Percentiles rank a stretch among this genome's conserved stretches.
Evolutionary conservation across 2,888 invertebrate genomes (phyloP).

Genomic region (Galerucella pusilla): DNA sequence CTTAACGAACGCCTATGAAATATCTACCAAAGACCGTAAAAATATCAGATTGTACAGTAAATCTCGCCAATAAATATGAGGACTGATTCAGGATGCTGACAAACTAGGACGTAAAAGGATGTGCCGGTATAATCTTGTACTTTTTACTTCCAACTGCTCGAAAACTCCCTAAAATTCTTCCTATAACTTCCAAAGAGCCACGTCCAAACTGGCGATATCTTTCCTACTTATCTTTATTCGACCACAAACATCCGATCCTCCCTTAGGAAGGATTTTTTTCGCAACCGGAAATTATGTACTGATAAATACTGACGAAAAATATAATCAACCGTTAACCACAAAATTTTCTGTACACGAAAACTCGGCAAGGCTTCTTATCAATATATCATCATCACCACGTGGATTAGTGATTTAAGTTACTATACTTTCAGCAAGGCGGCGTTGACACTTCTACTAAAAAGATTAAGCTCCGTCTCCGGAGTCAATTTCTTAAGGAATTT

Average conservation of each 20-base stretch:
- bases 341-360: background rate
- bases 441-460: no score
- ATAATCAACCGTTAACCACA: background rate
- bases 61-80: slow-evolving; percentile 37
- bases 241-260: slow-evolving; percentile 27
- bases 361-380: no score
- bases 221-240: slow-evolving; percentile 43
- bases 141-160: slow-evolving; percentile 48
- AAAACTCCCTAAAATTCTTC: slow-evolving; percentile 26
- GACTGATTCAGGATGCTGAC: slow-evolving; percentile 44
- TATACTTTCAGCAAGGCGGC: no score
- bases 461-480: no score
- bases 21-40: slow-evolving; percentile 18
- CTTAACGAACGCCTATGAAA: background rate
- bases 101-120: slow-evolving; percentile 53
- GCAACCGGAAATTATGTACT: slow-evolving; percentile 21
- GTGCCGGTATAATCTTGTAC: slow-evolving; percentile 51
- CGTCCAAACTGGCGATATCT: slow-evolving; percentile 34
- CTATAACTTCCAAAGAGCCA: slow-evolving; percentile 44
- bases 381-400: no score
- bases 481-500: no score
- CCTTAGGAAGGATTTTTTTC: slow-evolving; percentile 12
- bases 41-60: slow-evolving; percentile 39
- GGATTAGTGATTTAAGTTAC: no score
- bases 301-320: slow-evolving; percentile 16